A percentile compares a stretch with the other conserved stretches of the same genome.
Evolutionary conservation across 2,113 vertebrate species (phyloP).

Genomic region (Aix galericulata): DNA sequence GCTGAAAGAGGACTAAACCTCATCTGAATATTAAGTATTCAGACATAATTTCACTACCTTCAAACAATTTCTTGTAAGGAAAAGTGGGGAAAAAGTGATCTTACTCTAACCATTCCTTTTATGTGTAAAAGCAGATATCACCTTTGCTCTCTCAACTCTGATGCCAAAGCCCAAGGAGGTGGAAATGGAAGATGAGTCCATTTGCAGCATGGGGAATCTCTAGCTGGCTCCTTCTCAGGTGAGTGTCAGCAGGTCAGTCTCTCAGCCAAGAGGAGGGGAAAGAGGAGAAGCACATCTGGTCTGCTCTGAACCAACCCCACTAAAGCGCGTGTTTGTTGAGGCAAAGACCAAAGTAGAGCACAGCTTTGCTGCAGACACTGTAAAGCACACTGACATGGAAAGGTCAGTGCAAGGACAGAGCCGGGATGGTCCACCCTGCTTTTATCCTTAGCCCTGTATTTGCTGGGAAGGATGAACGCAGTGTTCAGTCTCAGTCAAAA

Average conservation of each 20-base stretch:
- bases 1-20: slow-evolving; percentile 34
- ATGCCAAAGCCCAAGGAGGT: not conserved
- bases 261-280: not conserved
- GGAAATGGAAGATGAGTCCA: not conserved
- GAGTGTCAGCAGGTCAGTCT: not conserved
- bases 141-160: not conserved
- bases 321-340: not conserved
- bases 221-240: not conserved
- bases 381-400: not conserved
- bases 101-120: not conserved
- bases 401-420: not conserved
- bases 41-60: not conserved
- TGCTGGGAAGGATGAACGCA: not conserved
- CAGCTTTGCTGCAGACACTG: not conserved
- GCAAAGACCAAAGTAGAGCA: not conserved
- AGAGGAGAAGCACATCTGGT: not conserved
- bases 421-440: not conserved
- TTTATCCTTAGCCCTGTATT: not conserved
- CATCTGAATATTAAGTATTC: slow-evolving; percentile 51
- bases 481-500: not conserved
- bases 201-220: not conserved
- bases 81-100: not conserved
- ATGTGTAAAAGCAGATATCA: not conserved
- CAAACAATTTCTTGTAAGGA: not conserved
- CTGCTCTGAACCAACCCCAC: not conserved